A percentile compares a stretch with the other conserved stretches of the same genome.
Evolutionary conservation across 2,113 vertebrate genomes (phyloP).

Genomic region (Cricetomys ansorgei): DNA sequence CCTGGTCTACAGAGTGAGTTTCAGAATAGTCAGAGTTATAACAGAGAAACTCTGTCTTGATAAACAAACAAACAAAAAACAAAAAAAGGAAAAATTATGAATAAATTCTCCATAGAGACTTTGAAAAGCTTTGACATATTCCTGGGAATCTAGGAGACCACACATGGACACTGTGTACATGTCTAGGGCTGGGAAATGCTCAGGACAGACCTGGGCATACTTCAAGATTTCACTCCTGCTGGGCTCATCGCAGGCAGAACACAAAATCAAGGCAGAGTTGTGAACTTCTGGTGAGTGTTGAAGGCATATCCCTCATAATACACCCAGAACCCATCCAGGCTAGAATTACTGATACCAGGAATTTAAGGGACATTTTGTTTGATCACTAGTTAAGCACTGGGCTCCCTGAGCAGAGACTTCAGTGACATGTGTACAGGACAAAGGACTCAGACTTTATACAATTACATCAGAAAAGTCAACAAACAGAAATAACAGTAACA

Average conservation of each 20-base stretch:
- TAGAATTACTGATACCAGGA: too few species aligned
- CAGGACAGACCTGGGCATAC: background rate
- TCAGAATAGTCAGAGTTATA: too few species aligned
- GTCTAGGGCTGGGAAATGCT: background rate
- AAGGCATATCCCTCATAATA: background rate
- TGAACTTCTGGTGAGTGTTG: too few species aligned
- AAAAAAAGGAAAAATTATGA: background rate
- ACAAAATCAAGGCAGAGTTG: background rate
- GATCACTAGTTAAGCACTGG: background rate
- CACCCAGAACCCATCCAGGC: background rate
- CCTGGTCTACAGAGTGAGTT: too few species aligned
- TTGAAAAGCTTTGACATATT: background rate
- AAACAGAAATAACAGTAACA: background rate
- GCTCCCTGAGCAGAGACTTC: background rate
- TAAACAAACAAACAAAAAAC: too few species aligned
- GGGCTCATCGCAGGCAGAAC: background rate
- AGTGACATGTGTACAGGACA: background rate
- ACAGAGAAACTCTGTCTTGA: too few species aligned
- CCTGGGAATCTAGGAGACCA: background rate
- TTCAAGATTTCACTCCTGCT: background rate
- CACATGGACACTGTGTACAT: background rate
- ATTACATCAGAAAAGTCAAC: background rate
- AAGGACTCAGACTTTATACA: background rate
- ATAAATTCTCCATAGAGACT: too few species aligned
- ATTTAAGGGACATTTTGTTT: background rate